phyloP scores from a whole-genome alignment of 2,797 vertebrate species.

The Sebastes umbrosus region DNA sequence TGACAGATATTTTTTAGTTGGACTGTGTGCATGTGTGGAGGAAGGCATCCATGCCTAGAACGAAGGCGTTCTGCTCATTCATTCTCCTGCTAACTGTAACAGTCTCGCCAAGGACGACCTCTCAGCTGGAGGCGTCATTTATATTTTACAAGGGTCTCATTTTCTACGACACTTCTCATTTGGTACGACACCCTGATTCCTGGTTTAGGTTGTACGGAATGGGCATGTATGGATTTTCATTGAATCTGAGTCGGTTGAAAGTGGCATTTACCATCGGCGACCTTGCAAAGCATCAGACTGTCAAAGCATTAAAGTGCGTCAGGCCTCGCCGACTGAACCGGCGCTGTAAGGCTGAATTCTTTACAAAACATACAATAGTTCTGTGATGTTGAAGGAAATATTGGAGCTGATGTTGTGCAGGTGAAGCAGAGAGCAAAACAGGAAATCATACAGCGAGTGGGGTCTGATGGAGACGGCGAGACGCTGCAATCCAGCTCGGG shows the following conservation, averaged over 20 bases:
- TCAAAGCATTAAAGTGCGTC: background rate
- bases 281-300: background rate
- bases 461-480: slow-evolving; percentile 1
- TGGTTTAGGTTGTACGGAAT: background rate
- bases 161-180: background rate
- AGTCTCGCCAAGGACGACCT: slow-evolving; percentile 9
- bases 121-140: slow-evolving; percentile 2
- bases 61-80: background rate
- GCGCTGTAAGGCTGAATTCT: background rate
- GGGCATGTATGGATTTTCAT: background rate
- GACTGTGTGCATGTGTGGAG: background rate
- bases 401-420: background rate
- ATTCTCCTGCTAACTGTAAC: slow-evolving; percentile 5
- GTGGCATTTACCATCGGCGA: background rate
- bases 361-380: fast-evolving
- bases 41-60: background rate
- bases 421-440: slow-evolving; percentile 10
- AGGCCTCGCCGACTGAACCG: no score
- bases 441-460: slow-evolving; percentile 1
- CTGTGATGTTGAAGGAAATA: background rate
- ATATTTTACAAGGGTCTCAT: slow-evolving; percentile 3
- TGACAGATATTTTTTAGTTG: background rate
- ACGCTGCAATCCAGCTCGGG: slow-evolving; percentile 11
- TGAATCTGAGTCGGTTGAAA: background rate
- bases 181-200: background rate